Conservation (phyloP, 2,797 vertebrate species). For the Platyrinchus mystaceus region DNA sequence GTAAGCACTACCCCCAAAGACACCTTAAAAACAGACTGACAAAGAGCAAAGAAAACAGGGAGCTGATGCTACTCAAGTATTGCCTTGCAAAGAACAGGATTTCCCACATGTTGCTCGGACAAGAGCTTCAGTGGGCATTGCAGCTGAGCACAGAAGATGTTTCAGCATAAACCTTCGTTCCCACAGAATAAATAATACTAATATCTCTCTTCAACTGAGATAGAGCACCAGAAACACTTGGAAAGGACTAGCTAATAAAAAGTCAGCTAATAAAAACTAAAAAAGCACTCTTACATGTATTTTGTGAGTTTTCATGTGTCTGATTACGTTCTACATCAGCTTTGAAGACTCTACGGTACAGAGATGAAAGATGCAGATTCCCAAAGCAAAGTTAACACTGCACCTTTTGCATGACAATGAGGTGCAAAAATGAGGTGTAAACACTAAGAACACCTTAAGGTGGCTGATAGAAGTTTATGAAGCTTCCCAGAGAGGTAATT, state of each 20-base stretch:
- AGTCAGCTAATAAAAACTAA: not conserved
- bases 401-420: not conserved
- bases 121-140: not conserved
- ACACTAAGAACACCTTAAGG: not conserved
- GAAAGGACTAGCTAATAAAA: not conserved
- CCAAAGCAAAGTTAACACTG: not conserved
- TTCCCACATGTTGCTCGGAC: not conserved
- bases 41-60: not conserved
- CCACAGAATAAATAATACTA: not conserved
- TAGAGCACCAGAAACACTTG: not conserved
- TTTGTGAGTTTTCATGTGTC: not conserved
- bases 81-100: not conserved
- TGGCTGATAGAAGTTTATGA: not conserved
- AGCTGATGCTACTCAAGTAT: not conserved
- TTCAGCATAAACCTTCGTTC: not conserved
- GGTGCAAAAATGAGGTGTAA: not conserved
- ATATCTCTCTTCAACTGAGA: not conserved
- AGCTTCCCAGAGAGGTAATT: conserved; percentile 27
- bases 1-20: not conserved
- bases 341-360: not conserved
- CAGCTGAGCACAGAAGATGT: not conserved
- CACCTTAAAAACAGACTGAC: not conserved
- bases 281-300: not conserved
- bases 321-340: not conserved
- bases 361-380: not conserved